These are phyloP conservation scores for Regulus satrapa DNA, from an alignment of 2,113 vertebrate species.

Conservation along the genomic window DNA sequence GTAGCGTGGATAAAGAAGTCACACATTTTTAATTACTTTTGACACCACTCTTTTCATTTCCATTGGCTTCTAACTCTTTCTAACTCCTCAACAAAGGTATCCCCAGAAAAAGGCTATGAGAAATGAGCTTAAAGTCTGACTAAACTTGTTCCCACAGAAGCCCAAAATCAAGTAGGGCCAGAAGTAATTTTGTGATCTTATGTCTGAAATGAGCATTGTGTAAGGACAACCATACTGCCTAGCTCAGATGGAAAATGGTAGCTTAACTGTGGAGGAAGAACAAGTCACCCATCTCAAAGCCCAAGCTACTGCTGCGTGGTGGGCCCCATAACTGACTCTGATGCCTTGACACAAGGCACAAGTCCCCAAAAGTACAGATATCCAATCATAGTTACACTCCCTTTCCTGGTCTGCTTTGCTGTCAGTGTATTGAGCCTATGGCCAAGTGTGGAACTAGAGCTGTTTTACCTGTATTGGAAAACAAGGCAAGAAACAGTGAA, in stretches of 20 bases:
- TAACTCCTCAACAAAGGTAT: neutral
- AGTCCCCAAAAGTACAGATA: neutral
- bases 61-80: neutral
- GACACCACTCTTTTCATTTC: neutral
- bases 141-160: neutral
- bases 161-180: neutral
- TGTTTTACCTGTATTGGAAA: neutral
- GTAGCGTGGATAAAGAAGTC: neutral
- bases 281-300: neutral
- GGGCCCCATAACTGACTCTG: neutral
- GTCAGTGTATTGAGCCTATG: neutral
- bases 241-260: neutral
- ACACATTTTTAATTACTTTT: neutral
- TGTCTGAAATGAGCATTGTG: neutral
- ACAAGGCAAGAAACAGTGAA: neutral
- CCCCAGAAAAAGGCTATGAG: neutral
- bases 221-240: neutral
- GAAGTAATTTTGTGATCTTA: neutral
- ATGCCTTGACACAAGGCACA: neutral
- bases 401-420: neutral
- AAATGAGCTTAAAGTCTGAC: neutral
- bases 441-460: neutral
- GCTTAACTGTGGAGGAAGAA: neutral
- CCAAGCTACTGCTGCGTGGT: neutral
- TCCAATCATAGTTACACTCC: rapidly evolving